Conservation (phyloP, 2,888 invertebrate genomes). For the Pterostichus madidus region DNA sequence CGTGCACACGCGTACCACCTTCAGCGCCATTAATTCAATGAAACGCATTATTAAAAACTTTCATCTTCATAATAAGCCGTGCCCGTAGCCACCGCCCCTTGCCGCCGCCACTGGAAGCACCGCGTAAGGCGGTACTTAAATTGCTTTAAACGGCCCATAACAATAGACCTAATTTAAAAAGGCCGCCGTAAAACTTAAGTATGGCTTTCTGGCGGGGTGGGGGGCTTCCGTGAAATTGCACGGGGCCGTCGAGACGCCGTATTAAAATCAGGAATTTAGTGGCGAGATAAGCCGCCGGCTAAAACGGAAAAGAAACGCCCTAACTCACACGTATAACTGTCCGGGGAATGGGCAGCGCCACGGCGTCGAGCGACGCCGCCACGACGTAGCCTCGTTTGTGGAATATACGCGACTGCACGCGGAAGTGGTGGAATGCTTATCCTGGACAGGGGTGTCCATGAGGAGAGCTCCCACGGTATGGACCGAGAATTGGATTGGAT, state of each 20-base stretch:
- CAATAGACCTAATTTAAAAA: slow-evolving; percentile 77
- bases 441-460: slow-evolving; percentile 27
- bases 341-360: slow-evolving; percentile 73
- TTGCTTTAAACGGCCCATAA: slow-evolving; percentile 76
- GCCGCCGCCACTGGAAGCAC: slow-evolving; percentile 72
- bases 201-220: slow-evolving; percentile 69
- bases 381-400: slow-evolving; percentile 74
- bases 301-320: slow-evolving; percentile 77
- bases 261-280: slow-evolving; percentile 82
- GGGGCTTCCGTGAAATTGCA: slow-evolving; percentile 52
- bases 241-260: slow-evolving; percentile 71
- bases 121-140: slow-evolving; percentile 77
- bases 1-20: slow-evolving; percentile 13
- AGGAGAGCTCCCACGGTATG: not conserved
- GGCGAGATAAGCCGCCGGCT: slow-evolving; percentile 79
- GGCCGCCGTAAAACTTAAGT: slow-evolving; percentile 75
- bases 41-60: slow-evolving; percentile 66
- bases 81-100: slow-evolving; percentile 23
- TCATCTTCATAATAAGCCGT: slow-evolving; percentile 62
- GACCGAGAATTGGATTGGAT: not conserved
- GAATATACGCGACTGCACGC: slow-evolving; percentile 73
- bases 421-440: slow-evolving; percentile 5
- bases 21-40: slow-evolving; percentile 60
- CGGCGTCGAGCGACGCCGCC: not conserved
- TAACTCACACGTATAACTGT: slow-evolving; percentile 77